These are phyloP conservation scores for Diplogasteroides magnus DNA, from an alignment of 1,140 invertebrate genomes.

Conservation along the genomic window DNA sequence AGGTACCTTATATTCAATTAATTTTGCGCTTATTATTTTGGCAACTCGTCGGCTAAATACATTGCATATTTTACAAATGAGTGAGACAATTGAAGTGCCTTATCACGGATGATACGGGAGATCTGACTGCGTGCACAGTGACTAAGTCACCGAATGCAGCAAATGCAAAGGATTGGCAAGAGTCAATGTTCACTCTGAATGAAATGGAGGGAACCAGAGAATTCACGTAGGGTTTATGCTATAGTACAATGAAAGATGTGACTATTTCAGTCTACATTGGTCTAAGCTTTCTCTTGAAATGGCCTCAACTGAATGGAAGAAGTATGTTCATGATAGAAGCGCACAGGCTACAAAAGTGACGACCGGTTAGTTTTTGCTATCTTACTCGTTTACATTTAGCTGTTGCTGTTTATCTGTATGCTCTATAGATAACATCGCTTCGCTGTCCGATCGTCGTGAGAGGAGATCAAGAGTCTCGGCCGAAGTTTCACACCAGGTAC, in stretches of 20 bases:
- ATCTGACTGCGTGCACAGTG: conserved; percentile 4
- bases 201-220: conserved; percentile 11
- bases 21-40: no score
- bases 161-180: conserved; percentile 39
- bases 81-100: conserved; percentile 9
- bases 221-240: conserved; percentile 2
- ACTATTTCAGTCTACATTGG: conserved; percentile 38
- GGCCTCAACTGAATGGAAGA: conserved; percentile 18
- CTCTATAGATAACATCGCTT: no score
- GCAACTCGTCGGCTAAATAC: no score
- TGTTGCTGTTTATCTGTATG: no score
- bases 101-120: neutral
- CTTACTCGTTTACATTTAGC: no score
- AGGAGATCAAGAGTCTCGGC: neutral
- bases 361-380: conserved; percentile 13
- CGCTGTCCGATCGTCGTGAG: neutral
- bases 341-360: conserved; percentile 33
- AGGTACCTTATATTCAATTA: no score
- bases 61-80: no score
- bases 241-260: conserved; percentile 19
- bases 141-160: conserved; percentile 30
- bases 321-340: conserved; percentile 20
- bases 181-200: conserved; percentile 29
- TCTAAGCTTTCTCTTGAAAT: conserved; percentile 35
- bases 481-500: no score